Base-by-base conservation (phyloP, 2,797 vertebrate species). In the Ceyx erithaca region DNA sequence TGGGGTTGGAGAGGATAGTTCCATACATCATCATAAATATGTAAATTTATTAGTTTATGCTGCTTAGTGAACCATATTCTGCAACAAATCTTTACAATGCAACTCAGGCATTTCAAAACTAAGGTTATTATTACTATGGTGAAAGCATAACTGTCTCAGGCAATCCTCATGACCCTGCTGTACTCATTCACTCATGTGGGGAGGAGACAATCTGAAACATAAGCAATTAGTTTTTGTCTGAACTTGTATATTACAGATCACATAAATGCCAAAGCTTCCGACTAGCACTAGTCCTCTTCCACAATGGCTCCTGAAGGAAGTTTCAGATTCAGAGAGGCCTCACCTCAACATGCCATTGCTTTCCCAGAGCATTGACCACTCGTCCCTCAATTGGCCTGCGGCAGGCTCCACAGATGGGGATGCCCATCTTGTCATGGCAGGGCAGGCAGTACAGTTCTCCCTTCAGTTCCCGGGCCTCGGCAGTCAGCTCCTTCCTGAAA, bases 281-380 rank as follows among this genome's bases (percentile, higher is more conserved):
- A 22, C 15, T 4, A 87, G 61, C 77, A 41, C 57, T 5, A 75
- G 11, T 11, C 35, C 40, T 31, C 76, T 58, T 66, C 67, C 70
- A 63, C 41, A 45, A 7, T 4, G n/a, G 25, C 57, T 78, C 55
- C 10, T 8, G 54, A 43, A 63, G 55, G 51, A 54, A 40, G 28
- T 19, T 30, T 15, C n/a, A 55, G 45, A 8, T 1, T 7, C 40
- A 57, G 59, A 66, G 59, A 41, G 52, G 68, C 22, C 97, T 97
- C 76, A 98, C 98, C 97, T 98, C 98, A 26, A 98, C 97, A 0
- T 98, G 98, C 98, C 98, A 98, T 6, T 98, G 98, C 78, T 98
- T 98, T 14, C 98, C 98, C 90, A 98, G 45, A 0, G 98, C 97
- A 1, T 98, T 98, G 88, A 98, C 98, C 67, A 98, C 98, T 1